Base-by-base conservation (phyloP, 1,140 invertebrate genomes). In the Thaumatotibia leucotreta region DNA sequence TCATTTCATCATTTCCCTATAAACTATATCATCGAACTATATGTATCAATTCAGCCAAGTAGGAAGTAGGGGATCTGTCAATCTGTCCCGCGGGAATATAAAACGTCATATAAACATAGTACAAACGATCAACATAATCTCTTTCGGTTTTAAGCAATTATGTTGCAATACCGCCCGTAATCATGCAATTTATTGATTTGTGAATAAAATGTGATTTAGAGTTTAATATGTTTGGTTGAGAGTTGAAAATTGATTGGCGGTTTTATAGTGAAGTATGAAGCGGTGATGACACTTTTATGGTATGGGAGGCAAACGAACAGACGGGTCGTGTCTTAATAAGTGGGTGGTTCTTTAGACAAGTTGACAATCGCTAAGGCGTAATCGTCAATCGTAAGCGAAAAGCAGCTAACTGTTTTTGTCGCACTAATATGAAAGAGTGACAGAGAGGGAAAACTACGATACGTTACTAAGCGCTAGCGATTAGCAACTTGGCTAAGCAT, bases 171-270 rank as follows among this genome's bases (percentile, higher is more conserved):
- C 24, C 23, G 52, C 27, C 23, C 52, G 11, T 27, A 54, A 29
- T 58, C 27, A 58, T 58, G 52, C 52, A 58, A 58, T 58, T 58
- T 58, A 58, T 58, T 27, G 52, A 58, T 58, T 58, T 58, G 24
- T 11, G 17, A 20, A 9, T 20, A 17, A n/a, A 45, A 10, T n/a
- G 17, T 45, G 17, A 45, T 45, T 45, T 6, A 20, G 39, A 45
- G 39, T 45, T 45, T 45, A 10, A 45, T 20, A 1, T 20, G 0
- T 2, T 20, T 45, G 17, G 17, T 9, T 4, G 39, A 45, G 5
- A 8, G 8, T 45, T 20, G 14, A 45, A 45, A 20, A 20, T 45
- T 45, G 14, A 20, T 1, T 0, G n/a, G 39, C 39, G n/a, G n/a
- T n/a, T n/a, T n/a, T n/a, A n/a, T n/a, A n/a, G n/a, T n/a, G n/a